A percentile compares a stretch with the other conserved stretches of the same genome.
These are phyloP conservation scores for Planococcus citri DNA, from an alignment of 1,140 invertebrate species.

Conservation along the genomic window DNA sequence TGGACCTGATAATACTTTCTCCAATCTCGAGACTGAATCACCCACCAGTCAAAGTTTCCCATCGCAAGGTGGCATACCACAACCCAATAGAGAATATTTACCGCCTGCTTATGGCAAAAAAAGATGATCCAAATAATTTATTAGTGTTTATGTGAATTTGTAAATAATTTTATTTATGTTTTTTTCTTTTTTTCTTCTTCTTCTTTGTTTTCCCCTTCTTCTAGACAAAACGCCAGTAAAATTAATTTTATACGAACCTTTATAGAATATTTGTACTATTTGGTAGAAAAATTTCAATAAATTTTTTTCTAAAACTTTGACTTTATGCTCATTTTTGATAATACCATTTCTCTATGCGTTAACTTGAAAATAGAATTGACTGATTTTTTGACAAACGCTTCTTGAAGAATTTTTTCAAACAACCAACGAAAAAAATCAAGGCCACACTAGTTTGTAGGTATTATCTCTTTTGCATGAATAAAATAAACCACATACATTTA, in stretches of 20 bases:
- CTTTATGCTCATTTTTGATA: too few relatives aligned
- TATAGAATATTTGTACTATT: too few relatives aligned
- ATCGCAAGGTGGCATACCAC: background rate
- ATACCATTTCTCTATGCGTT: too few relatives aligned
- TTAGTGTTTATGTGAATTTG: background rate
- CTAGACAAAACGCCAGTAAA: background rate
- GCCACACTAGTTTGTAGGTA: too few relatives aligned
- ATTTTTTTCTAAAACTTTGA: too few relatives aligned
- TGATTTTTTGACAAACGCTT: too few relatives aligned
- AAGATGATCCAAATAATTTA: background rate
- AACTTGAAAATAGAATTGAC: too few relatives aligned
- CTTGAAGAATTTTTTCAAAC: too few relatives aligned
- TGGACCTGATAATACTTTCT: background rate
- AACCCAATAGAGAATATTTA: conserved; percentile 15
- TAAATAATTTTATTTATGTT: background rate
- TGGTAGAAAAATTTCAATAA: too few relatives aligned
- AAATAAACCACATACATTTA: background rate
- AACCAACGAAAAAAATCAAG: too few relatives aligned
- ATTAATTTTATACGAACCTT: background rate
- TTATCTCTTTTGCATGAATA: background rate
- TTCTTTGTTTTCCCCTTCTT: too few relatives aligned
- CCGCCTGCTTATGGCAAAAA: background rate
- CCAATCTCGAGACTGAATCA: background rate
- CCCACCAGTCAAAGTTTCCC: background rate
- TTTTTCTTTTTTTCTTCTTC: background rate